Evolutionary conservation across 1,140 invertebrate genomes (phyloP).

Genomic region (Bathynomus jamesi): DNA sequence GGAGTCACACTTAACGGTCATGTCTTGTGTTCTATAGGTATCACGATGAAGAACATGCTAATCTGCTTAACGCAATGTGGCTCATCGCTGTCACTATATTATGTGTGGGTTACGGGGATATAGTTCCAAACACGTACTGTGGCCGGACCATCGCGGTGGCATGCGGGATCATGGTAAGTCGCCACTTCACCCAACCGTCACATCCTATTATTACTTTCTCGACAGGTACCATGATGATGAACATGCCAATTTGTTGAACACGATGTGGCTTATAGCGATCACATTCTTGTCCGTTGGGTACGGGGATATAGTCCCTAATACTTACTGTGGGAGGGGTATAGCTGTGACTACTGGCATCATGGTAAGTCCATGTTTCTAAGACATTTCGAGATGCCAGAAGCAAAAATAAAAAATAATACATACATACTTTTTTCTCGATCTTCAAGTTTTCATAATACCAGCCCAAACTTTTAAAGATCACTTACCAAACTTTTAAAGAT

Average conservation of each 20-base stretch:
- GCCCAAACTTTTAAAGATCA: background rate
- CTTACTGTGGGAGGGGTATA: conserved; percentile 96
- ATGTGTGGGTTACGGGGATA: conserved; percentile 73
- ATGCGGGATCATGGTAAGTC: conserved; percentile 86
- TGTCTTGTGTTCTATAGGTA: conserved; percentile 51
- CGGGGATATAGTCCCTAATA: conserved; percentile 99
- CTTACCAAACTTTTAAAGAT: too few relatives aligned
- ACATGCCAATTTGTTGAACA: conserved; percentile 94
- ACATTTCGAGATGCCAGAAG: background rate
- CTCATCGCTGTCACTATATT: conserved; percentile 81
- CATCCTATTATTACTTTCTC: conserved; percentile 16
- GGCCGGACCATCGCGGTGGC: conserved; percentile 80
- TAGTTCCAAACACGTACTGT: conserved; percentile 91
- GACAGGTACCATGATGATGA: conserved; percentile 90
- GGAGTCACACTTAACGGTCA: conserved; percentile 32
- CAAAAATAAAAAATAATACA: too few relatives aligned
- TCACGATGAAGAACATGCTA: conserved; percentile 78
- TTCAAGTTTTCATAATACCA: background rate
- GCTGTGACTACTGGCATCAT: conserved; percentile 97
- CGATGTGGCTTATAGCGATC: conserved; percentile 98
- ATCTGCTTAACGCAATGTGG: conserved; percentile 88
- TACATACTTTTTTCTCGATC: background rate
- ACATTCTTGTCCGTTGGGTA: conserved; percentile 98
- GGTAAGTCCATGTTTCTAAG: conserved; percentile 58
- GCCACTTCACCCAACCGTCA: conserved; percentile 5